Conservation (phyloP, 1,140 invertebrate species). For the Hesperophylax magnus region DNA sequence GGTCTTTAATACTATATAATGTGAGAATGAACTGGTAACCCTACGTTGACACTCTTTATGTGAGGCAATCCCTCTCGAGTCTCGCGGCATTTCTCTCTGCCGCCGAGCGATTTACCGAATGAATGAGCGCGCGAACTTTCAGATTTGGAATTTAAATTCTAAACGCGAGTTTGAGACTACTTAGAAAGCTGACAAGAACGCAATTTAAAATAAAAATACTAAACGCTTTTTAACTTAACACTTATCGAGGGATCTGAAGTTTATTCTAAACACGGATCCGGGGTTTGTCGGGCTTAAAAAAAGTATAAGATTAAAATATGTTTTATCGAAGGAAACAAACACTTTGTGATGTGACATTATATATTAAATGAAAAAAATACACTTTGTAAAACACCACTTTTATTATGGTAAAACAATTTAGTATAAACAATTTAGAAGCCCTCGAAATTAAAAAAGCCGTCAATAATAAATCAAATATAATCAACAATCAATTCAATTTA, state of each 20-base stretch:
- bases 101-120: constrained; percentile 24
- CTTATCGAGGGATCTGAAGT: not conserved
- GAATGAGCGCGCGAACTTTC: constrained; percentile 3
- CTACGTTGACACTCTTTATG: not conserved
- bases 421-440: too few relatives aligned
- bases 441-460: too few relatives aligned
- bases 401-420: too few relatives aligned
- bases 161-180: constrained; percentile 14
- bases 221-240: not conserved
- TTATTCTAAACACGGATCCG: too few relatives aligned
- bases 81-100: not conserved
- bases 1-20: not conserved
- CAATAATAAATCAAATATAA: too few relatives aligned
- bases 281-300: too few relatives aligned
- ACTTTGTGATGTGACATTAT: too few relatives aligned
- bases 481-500: too few relatives aligned
- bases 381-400: too few relatives aligned
- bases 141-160: constrained; percentile 27
- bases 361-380: too few relatives aligned
- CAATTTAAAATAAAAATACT: not conserved
- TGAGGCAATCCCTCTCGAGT: not conserved
- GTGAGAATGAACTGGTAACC: not conserved
- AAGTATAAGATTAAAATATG: too few relatives aligned
- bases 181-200: not conserved
- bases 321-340: too few relatives aligned